Evolutionary conservation across 2,113 vertebrate genomes (phyloP).

Genomic region (Scortum barcoo): DNA sequence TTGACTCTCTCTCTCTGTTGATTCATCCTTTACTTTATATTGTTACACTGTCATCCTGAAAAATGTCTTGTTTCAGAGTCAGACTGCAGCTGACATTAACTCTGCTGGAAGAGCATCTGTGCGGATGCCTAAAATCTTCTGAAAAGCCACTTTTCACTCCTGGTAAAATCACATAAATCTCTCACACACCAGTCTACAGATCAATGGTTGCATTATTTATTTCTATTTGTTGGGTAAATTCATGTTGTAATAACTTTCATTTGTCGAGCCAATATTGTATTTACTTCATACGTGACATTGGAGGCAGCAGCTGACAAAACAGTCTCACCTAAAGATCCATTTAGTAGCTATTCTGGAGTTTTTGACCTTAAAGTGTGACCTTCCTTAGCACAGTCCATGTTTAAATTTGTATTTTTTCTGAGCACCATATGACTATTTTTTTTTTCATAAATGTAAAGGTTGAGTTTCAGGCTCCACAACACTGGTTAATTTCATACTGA

Average conservation of each 20-base stretch:
- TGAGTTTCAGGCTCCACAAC: not conserved
- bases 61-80: not conserved
- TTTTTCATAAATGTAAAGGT: not conserved
- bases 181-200: not conserved
- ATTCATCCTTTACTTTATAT: not conserved
- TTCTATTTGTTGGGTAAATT: not conserved
- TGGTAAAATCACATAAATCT: too few relatives aligned
- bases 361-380: not conserved
- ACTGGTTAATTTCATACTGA: not conserved
- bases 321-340: not conserved
- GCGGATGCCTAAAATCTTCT: not conserved
- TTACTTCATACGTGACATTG: not conserved
- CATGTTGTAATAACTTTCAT: not conserved
- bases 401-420: not conserved
- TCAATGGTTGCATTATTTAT: not conserved
- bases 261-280: not conserved
- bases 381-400: not conserved
- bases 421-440: not conserved
- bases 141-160: not conserved
- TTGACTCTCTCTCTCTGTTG: not conserved
- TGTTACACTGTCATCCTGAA: not conserved
- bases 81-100: not conserved
- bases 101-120: too few relatives aligned
- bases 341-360: not conserved
- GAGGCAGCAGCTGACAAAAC: too few relatives aligned